Percentiles rank a stretch among this genome's conserved stretches.
phyloP scores from a whole-genome alignment of 1,140 invertebrate genomes.

The Drosophila mauritiana region DNA sequence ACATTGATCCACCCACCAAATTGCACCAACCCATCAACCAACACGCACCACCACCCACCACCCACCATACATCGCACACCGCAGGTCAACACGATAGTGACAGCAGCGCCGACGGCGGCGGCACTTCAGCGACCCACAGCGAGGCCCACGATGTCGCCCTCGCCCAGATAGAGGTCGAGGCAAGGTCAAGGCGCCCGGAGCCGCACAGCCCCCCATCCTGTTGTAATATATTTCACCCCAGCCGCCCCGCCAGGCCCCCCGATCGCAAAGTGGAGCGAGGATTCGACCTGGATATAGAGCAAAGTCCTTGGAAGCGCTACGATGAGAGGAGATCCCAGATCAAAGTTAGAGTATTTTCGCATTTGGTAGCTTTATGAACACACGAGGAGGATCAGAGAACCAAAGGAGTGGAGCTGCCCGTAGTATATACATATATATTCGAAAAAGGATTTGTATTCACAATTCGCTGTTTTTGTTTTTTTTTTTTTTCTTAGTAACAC shows the following conservation, averaged over 20 bases:
- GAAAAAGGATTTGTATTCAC: conserved; percentile 10
- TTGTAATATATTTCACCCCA: conserved; percentile 72
- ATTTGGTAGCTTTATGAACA: conserved; percentile 74
- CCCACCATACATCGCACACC: conserved; percentile 16
- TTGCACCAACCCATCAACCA: background rate
- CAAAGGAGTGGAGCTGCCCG: conserved; percentile 23
- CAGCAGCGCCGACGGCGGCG: conserved; percentile 57
- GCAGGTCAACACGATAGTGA: conserved; percentile 84
- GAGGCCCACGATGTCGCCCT: conserved; percentile 74
- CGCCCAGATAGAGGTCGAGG: conserved; percentile 71
- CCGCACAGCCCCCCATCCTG: conserved; percentile 26
- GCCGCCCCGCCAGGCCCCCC: background rate
- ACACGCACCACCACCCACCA: background rate
- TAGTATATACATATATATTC: conserved; percentile 23
- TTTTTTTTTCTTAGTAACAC: conserved; percentile 2
- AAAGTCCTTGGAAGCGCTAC: conserved; percentile 18
- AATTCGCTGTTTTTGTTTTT: conserved; percentile 21
- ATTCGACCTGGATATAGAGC: conserved; percentile 14
- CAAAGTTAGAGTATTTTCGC: conserved; percentile 69
- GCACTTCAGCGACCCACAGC: conserved; percentile 47
- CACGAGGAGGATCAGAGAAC: conserved; percentile 17
- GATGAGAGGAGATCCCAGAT: conserved; percentile 31
- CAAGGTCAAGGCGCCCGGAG: conserved; percentile 3
- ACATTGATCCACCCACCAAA: background rate
- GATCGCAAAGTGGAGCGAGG: conserved; percentile 11